A percentile compares a stretch with the other conserved stretches of the same genome.
Evolutionary conservation across 2,113 vertebrate species (phyloP).

Genomic region (Todiramphus chloris): DNA sequence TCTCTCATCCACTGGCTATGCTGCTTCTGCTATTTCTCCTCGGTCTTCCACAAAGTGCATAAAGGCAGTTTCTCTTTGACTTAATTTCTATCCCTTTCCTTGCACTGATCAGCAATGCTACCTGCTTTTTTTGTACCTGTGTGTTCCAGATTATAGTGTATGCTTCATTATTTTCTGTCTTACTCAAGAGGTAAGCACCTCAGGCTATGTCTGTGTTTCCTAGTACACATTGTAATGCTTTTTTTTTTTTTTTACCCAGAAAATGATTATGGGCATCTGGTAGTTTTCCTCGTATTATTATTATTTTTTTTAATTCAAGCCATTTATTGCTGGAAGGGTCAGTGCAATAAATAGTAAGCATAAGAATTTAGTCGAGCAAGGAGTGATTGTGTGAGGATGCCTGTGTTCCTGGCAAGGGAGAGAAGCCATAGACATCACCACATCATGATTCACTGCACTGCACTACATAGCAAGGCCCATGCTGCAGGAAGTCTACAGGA

Average conservation of each 20-base stretch:
- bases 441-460: neutral
- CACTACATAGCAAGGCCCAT: rapidly evolving
- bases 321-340: neutral
- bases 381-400: neutral
- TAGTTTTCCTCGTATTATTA: neutral
- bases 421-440: neutral
- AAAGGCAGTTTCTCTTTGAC: neutral
- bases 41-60: neutral
- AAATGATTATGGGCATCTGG: neutral
- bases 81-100: neutral
- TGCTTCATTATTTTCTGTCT: neutral
- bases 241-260: neutral
- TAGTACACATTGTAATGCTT: neutral
- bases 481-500: neutral
- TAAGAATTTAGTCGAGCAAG: neutral
- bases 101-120: neutral
- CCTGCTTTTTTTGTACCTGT: neutral
- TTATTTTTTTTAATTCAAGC: neutral
- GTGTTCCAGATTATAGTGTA: neutral
- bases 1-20: neutral
- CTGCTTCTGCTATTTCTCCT: neutral
- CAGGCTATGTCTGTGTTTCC: neutral
- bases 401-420: neutral
- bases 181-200: neutral
- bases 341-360: neutral